phyloP scores from a whole-genome alignment of 2,888 invertebrate genomes.

The Xestoiulus laeticollis region DNA sequence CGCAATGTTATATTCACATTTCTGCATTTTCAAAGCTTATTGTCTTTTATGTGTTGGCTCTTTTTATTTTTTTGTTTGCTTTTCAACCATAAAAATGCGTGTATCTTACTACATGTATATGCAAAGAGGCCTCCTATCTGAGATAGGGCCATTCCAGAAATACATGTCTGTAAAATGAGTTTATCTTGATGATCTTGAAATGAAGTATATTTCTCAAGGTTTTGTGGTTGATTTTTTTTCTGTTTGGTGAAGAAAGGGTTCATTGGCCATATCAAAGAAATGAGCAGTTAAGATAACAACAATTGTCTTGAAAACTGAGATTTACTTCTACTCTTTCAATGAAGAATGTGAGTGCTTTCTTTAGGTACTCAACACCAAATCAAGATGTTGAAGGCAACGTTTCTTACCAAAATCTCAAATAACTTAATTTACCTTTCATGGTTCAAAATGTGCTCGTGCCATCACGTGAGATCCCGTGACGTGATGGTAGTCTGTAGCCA shows the following conservation, averaged over 20 bases:
- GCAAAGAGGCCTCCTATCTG: neutral
- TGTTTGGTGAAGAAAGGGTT: neutral
- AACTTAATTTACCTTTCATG: too few relatives aligned
- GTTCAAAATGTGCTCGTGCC: too few relatives aligned
- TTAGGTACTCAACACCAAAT: neutral
- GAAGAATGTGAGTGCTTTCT: neutral
- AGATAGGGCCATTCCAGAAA: neutral
- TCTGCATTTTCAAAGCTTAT: neutral
- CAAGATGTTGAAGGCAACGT: neutral
- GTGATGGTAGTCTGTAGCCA: too few relatives aligned
- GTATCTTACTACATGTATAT: neutral
- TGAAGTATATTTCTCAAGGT: neutral
- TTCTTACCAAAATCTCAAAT: too few relatives aligned
- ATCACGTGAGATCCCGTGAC: too few relatives aligned
- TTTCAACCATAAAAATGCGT: neutral
- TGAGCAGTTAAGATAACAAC: neutral
- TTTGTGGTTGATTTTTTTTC: too few relatives aligned
- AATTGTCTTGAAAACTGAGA: neutral
- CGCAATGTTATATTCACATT: slow-evolving; percentile 9
- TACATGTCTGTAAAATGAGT: neutral
- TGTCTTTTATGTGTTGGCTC: neutral
- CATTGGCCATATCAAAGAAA: neutral
- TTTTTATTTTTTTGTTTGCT: neutral
- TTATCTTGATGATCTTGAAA: neutral
- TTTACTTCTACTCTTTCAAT: neutral